Evolutionary conservation across 2,113 vertebrate genomes (phyloP), one percentile per base, ranked within the genome.

Genomic region (Microcebus murinus): DNA sequence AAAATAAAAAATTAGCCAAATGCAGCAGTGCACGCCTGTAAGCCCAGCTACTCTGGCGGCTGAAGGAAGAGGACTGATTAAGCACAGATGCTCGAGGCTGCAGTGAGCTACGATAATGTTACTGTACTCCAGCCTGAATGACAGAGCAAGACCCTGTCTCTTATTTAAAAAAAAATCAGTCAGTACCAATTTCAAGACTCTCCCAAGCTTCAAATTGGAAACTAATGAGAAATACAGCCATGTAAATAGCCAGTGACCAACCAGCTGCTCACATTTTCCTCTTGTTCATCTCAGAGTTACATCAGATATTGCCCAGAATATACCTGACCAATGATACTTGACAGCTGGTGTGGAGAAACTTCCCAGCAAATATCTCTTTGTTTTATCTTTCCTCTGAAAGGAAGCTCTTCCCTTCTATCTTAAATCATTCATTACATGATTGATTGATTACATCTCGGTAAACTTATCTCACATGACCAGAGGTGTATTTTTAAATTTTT

Each of bases 381-480:
- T 61, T 34, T 29, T 63, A 14, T 87, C 34, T 48, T 57, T 83
- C 61, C 87, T 88, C 27, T 45, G 59, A 94, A 87, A 90, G 31
- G 65, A 87, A 87, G 50, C 11, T 5, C 1, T 29, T 87, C 89
- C 65, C 55, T 87, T 88, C 82, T 71, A 31, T 82, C 4, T 80
- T 88, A 81, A 95, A 90, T 63, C 8, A 90, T 74, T 90, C 42
- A 67, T 36, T 85, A 83, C 8, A 55, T 91, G 34, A 85, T n/a
- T 21, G 34, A 85, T n/a, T 21, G 74, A 83, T 3, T 90, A 20
- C 4, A 97, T 25, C 9, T 86, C 10, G 48, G 17, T 48, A 93
- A 97, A 76, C 48, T n/a, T 79, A 68, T 21, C 6, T 76, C 36
- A 88, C 3, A 29, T n/a, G 76, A 94, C 29, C 45, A 92, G 23